Conservation (phyloP, 2,113 vertebrate species). For the Brachypteracias leptosomus region DNA sequence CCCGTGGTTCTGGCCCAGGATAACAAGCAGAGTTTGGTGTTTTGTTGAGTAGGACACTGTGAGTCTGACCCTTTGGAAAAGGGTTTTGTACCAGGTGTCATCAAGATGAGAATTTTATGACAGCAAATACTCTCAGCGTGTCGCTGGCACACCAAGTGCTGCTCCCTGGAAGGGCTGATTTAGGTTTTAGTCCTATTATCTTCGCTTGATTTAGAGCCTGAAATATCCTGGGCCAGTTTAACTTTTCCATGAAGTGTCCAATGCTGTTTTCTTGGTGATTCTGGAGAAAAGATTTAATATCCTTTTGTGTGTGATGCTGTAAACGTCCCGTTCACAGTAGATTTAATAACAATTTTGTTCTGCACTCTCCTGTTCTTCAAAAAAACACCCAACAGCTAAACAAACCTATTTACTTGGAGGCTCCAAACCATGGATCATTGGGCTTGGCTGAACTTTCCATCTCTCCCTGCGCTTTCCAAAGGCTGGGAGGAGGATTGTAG, state of each 20-base stretch:
- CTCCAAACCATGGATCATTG: background rate
- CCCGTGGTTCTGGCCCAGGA: background rate
- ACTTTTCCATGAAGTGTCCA: background rate
- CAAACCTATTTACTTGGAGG: background rate
- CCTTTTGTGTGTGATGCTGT: background rate
- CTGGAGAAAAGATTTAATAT: background rate
- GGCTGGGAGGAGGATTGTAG: background rate
- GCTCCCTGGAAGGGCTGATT: background rate
- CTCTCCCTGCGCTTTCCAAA: background rate
- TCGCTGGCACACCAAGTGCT: background rate
- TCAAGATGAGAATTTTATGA: background rate
- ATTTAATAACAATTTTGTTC: background rate
- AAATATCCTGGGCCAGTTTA: background rate
- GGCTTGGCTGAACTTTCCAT: background rate
- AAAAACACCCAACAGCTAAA: background rate
- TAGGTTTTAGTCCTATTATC: background rate
- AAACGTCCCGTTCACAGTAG: rapidly evolving
- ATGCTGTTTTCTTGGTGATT: background rate
- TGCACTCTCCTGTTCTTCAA: background rate
- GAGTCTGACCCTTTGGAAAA: background rate
- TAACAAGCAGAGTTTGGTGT: background rate
- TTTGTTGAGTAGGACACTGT: background rate
- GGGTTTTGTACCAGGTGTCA: background rate
- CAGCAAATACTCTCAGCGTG: background rate
- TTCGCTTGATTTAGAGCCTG: background rate